phyloP scores from a whole-genome alignment of 2,797 vertebrate genomes.

The Odontamblyopus lacepedii region DNA sequence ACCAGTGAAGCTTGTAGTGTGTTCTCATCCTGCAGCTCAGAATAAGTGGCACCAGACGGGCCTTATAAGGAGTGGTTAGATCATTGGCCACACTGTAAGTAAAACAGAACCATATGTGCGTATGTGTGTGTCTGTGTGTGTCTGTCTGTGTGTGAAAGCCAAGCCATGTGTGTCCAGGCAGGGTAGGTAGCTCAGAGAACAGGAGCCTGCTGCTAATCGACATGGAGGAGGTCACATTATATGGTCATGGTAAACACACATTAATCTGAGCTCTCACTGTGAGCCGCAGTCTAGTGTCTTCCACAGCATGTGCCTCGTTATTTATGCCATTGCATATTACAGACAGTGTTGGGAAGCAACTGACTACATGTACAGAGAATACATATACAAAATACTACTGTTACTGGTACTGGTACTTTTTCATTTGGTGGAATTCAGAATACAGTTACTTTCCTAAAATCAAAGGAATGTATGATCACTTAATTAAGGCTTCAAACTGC shows the following conservation, averaged over 20 bases:
- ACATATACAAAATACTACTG: too few species aligned
- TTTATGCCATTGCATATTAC: not conserved
- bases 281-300: not conserved
- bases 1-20: slow-evolving; percentile 33
- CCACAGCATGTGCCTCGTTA: slow-evolving; percentile 19
- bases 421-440: too few species aligned
- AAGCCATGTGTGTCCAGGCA: slow-evolving; percentile 67
- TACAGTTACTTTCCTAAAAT: too few species aligned
- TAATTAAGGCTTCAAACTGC: too few species aligned
- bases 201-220: slow-evolving; percentile 71
- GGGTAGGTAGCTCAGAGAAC: slow-evolving; percentile 66
- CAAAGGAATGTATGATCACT: too few species aligned
- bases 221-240: slow-evolving; percentile 68
- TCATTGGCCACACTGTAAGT: slow-evolving; percentile 74
- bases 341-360: too few species aligned
- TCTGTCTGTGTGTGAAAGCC: slow-evolving; percentile 41
- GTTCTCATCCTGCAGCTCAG: slow-evolving; percentile 63
- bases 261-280: slow-evolving; percentile 23
- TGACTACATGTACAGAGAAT: too few species aligned
- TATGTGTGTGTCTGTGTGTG: slow-evolving; percentile 30
- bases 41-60: slow-evolving; percentile 79
- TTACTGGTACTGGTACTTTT: too few species aligned
- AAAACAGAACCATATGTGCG: slow-evolving; percentile 75
- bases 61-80: slow-evolving; percentile 78
- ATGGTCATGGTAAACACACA: slow-evolving; percentile 61